Evolutionary conservation across 2,797 vertebrate species (phyloP).

Genomic region (Acanthornis magna): DNA sequence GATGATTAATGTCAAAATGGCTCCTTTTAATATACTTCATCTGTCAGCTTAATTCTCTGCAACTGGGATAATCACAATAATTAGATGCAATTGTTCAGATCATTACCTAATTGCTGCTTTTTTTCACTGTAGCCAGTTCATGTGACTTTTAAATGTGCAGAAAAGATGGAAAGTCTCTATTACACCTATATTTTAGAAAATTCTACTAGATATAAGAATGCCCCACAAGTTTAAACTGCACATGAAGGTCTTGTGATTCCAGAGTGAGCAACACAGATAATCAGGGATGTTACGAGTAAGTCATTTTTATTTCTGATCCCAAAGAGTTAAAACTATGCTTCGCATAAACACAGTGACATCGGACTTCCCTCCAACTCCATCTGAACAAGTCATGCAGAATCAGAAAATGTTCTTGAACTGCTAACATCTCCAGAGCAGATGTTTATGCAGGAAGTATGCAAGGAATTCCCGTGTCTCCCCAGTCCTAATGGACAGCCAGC

Average conservation of each 20-base stretch:
- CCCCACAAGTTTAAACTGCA: background rate
- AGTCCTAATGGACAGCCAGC: background rate
- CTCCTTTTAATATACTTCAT: slow-evolving; percentile 9
- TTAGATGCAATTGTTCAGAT: slow-evolving; percentile 36
- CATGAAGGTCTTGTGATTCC: background rate
- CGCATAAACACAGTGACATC: background rate
- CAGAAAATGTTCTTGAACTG: background rate
- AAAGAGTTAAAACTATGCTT: background rate
- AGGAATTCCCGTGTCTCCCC: background rate
- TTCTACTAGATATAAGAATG: background rate
- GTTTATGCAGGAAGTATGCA: background rate
- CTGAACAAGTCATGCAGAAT: background rate
- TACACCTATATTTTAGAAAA: background rate
- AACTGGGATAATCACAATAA: slow-evolving; percentile 39
- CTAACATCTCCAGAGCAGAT: background rate
- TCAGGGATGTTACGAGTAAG: background rate
- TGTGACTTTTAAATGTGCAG: background rate
- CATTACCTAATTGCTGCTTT: background rate
- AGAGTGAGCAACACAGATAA: background rate
- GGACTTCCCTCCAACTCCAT: background rate
- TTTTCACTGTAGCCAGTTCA: background rate
- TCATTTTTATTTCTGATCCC: background rate
- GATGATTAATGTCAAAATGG: slow-evolving; percentile 9
- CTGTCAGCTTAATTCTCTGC: slow-evolving; percentile 31
- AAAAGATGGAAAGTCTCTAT: background rate